Evolutionary conservation across 2,113 vertebrate species (phyloP), one percentile per base, ranked within the genome.

Genomic region (Platysternon megacephalum): DNA sequence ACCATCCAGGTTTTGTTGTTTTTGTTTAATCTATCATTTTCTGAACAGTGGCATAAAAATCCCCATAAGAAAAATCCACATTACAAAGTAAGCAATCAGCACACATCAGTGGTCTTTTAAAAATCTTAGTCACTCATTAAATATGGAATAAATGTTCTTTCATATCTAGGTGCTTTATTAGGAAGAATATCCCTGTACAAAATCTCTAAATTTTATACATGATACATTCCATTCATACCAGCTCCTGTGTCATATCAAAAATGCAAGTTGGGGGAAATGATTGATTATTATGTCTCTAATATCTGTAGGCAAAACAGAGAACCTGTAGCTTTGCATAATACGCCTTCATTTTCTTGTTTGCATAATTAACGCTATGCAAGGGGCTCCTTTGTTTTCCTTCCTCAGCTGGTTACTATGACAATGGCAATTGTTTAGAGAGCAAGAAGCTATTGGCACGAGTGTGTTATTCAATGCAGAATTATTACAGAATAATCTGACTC

Each of bases 341-440:
- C 87, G 95, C 85, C 42, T 97, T 96, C 94, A 97, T 61, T 61
- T 94, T 96, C 91, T 83, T 90, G 88, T 94, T 97, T 95, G 89
- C 96, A 97, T 98, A 97, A 98, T 97, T 98, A 97, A 97, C 95
- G 79, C 61, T 91, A 89, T 92, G 92, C 89, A 96, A 96, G 93
- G 89, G 96, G 83, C 65, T 93, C 92, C 95, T 96, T 95, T 97
- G 95, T 97, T 97, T 98, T 98, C 93, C 94, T 93, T 88, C 89
- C 93, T 88, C 84, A 96, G 4, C 44, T 84, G 92, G 84, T 97
- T 95, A 91, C 93, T 95, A 82, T 93, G 91, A 96, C 92, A 96
- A 95, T 93, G 42, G 51, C 81, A 95, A 91, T 44, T 97, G 82
- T 95, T 97, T 96, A 85, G 96, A 96, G 79, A 98, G 82, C 79